Evolutionary conservation across 2,113 vertebrate species (phyloP).

Genomic region (Tursiops truncatus): DNA sequence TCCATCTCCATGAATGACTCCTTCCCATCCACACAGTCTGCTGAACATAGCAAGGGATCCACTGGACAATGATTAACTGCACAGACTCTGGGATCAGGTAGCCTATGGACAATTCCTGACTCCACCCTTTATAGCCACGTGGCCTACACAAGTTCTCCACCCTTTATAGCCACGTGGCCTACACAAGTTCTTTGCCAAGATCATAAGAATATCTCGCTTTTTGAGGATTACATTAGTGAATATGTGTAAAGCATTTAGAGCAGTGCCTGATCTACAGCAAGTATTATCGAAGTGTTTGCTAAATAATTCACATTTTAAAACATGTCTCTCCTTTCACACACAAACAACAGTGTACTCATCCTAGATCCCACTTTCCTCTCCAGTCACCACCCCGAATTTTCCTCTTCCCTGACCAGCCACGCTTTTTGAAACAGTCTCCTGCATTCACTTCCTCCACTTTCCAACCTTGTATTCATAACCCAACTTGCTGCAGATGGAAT

Average conservation of each 20-base stretch:
- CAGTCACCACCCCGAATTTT: not conserved
- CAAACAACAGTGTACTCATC: not conserved
- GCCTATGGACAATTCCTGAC: not conserved
- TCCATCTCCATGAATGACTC: not conserved
- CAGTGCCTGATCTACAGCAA: not conserved
- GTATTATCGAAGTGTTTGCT: not conserved
- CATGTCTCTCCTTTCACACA: not conserved
- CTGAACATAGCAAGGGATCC: not conserved
- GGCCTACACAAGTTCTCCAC: not conserved
- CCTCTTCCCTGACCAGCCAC: not conserved
- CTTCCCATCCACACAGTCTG: not conserved
- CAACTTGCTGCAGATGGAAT: not conserved
- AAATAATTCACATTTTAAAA: not conserved
- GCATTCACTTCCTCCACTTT: not conserved
- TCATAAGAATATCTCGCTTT: not conserved
- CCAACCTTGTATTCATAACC: not conserved
- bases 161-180: not conserved
- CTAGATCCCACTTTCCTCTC: not conserved
- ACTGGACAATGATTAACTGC: not conserved
- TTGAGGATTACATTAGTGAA: not conserved
- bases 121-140: not conserved
- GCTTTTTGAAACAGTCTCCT: not conserved
- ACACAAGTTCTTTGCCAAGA: not conserved
- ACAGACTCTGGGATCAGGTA: not conserved
- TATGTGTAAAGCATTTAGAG: not conserved